Conservation (phyloP, 2,888 invertebrate genomes). For the Dicycla oo region DNA sequence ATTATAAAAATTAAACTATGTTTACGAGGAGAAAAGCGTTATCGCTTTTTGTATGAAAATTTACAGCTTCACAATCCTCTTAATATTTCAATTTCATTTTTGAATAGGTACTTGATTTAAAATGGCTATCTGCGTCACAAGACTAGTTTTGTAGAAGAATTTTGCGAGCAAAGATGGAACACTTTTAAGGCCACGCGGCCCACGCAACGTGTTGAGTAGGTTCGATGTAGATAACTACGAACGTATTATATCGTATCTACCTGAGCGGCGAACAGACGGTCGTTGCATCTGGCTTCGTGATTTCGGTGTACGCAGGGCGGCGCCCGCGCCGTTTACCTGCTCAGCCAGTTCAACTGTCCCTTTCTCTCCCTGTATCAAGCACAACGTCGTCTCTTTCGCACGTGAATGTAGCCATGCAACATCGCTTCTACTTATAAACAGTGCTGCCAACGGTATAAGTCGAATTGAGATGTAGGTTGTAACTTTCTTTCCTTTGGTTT, state of each 20-base stretch:
- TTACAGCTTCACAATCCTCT: too few relatives aligned
- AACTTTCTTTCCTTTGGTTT: constrained; percentile 57
- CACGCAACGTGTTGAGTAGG: constrained; percentile 57
- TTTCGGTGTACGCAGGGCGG: constrained; percentile 74
- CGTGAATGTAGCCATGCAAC: constrained; percentile 72
- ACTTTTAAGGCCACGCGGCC: constrained; percentile 55
- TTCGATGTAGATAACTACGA: constrained; percentile 44
- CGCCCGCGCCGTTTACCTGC: constrained; percentile 77
- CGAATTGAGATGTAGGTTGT: constrained; percentile 65
- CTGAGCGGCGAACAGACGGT: constrained; percentile 68
- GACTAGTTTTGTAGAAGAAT: constrained; percentile 31
- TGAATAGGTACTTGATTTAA: neutral
- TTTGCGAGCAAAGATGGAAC: constrained; percentile 40
- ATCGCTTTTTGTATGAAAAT: too few relatives aligned
- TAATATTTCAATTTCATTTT: constrained; percentile 3
- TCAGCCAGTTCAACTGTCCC: constrained; percentile 77
- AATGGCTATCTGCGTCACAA: constrained; percentile 1
- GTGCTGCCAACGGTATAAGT: constrained; percentile 65
- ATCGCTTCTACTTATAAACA: constrained; percentile 67
- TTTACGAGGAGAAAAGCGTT: too few relatives aligned
- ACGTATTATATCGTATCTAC: constrained; percentile 56
- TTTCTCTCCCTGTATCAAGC: constrained; percentile 63
- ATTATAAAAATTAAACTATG: too few relatives aligned
- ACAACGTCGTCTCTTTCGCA: constrained; percentile 62
- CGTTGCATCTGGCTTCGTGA: constrained; percentile 80